Conservation (phyloP, 2,888 invertebrate species). For the Scaeva pyrastri region DNA sequence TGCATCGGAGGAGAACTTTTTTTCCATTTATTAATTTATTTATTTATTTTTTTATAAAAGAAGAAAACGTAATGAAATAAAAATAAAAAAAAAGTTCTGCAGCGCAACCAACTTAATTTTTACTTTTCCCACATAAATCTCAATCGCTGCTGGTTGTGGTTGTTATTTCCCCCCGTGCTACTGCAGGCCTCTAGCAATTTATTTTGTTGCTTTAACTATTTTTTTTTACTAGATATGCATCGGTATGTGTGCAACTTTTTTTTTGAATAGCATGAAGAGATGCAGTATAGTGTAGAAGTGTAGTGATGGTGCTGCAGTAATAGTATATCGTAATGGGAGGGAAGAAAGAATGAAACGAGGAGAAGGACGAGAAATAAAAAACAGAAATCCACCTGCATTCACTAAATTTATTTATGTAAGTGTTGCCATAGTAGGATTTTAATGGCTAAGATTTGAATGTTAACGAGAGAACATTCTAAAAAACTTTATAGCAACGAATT, state of each 20-base stretch:
- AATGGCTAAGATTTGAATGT: not conserved
- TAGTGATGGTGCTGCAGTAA: not conserved
- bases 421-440: not conserved
- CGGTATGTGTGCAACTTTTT: constrained; percentile 20
- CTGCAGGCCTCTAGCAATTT: constrained; percentile 10
- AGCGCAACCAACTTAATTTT: constrained; percentile 59
- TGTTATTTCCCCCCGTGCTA: constrained; percentile 7
- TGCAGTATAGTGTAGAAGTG: not conserved
- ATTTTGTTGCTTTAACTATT: constrained; percentile 30
- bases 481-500: too few relatives aligned
- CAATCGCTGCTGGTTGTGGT: constrained; percentile 47
- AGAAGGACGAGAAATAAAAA: not conserved
- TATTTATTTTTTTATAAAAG: constrained; percentile 3
- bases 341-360: not conserved
- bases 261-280: constrained; percentile 2
- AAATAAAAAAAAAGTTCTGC: constrained; percentile 31
- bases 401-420: not conserved
- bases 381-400: constrained; percentile 25
- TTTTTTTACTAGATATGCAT: not conserved
- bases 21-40: not conserved
- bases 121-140: constrained; percentile 71
- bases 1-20: constrained; percentile 17
- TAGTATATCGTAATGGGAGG: not conserved
- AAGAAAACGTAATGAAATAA: not conserved
- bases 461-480: too few relatives aligned